Conservation (phyloP, 2,113 vertebrate genomes). For the Coryphaenoides rupestris region DNA sequence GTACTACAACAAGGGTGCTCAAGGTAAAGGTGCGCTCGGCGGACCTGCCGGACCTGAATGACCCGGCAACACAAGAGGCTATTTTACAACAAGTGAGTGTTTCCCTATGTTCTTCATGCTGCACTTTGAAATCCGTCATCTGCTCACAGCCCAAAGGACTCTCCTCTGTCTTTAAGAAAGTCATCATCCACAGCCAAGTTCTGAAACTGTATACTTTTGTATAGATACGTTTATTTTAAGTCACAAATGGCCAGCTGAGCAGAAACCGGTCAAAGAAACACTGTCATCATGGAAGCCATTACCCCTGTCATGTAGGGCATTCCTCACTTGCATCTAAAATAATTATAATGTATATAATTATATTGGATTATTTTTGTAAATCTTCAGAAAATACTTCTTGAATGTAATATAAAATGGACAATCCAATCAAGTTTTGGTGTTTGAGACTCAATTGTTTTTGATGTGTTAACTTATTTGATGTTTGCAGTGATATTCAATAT, state of each 20-base stretch:
- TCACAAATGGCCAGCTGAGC: conserved; percentile 5
- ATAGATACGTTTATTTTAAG: conserved; percentile 29
- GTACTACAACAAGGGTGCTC: no score
- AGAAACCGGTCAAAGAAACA: conserved; percentile 4
- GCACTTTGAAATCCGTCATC: no score
- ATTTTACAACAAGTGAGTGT: no score
- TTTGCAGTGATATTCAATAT: no score
- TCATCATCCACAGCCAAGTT: no score
- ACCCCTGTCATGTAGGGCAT: conserved; percentile 28
- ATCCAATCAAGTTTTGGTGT: conserved; percentile 27
- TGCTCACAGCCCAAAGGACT: no score
- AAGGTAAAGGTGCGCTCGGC: no score
- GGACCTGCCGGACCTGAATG: no score
- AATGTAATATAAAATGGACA: conserved; percentile 55
- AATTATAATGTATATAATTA: conserved; percentile 52
- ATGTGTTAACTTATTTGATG: no score
- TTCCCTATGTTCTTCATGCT: no score
- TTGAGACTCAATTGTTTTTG: not conserved
- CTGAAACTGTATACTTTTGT: conserved; percentile 15
- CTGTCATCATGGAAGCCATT: conserved; percentile 4
- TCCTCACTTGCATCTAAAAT: conserved; percentile 35
- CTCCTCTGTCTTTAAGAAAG: no score
- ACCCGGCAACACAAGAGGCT: no score
- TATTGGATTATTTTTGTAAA: conserved; percentile 59
- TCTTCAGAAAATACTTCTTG: conserved; percentile 30